A percentile compares a stretch with the other conserved stretches of the same genome.
Evolutionary conservation across 2,113 vertebrate genomes (phyloP).

Genomic region (Lagopus leucura): DNA sequence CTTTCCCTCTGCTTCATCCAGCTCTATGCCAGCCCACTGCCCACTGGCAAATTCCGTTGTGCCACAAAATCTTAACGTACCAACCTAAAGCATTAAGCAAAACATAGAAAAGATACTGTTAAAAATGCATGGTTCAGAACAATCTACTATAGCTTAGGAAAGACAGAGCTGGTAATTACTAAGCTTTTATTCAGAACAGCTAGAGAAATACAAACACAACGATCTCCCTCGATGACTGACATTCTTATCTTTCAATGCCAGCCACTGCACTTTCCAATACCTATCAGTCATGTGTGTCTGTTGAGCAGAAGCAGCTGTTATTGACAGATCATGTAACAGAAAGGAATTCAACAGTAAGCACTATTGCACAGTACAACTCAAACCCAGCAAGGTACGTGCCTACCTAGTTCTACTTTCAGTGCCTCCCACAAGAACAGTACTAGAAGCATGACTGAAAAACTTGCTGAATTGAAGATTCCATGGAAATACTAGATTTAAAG

Average conservation of each 20-base stretch:
- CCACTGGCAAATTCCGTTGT: slow-evolving; percentile 93
- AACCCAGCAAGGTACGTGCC: background rate
- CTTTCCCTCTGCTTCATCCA: slow-evolving; percentile 95
- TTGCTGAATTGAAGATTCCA: background rate
- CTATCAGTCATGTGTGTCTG: background rate
- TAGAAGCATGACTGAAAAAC: background rate
- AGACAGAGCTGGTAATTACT: background rate
- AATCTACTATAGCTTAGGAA: accelerated
- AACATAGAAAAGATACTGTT: background rate
- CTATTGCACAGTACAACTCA: background rate
- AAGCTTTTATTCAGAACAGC: background rate
- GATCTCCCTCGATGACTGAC: background rate
- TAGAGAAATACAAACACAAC: background rate
- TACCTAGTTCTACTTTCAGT: background rate
- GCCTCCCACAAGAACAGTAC: background rate
- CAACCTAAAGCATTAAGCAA: slow-evolving; percentile 79
- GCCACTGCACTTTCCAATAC: background rate
- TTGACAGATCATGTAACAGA: background rate
- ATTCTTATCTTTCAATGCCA: background rate
- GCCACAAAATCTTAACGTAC: slow-evolving; percentile 91
- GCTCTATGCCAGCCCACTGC: slow-evolving; percentile 95
- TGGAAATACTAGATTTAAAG: background rate
- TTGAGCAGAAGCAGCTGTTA: background rate
- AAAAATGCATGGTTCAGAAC: background rate
- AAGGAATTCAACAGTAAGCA: background rate